Evolutionary conservation across 2,888 invertebrate genomes (phyloP).

Genomic region (Epirrhoe tristata): DNA sequence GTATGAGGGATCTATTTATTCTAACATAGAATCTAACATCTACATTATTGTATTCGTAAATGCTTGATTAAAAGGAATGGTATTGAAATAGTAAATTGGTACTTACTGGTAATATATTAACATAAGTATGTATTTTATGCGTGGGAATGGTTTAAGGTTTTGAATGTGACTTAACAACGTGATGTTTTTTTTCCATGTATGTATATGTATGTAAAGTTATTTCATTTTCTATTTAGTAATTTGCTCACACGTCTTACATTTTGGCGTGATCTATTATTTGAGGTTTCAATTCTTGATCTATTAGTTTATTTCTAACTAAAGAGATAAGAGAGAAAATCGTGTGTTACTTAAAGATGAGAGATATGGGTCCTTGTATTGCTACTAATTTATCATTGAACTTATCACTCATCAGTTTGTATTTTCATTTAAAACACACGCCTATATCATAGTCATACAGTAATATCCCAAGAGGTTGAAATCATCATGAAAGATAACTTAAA

Average conservation of each 20-base stretch:
- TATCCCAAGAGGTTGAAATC: slow-evolving; percentile 30
- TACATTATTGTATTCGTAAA: slow-evolving; percentile 61
- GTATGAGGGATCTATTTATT: slow-evolving; percentile 75
- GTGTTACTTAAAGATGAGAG: slow-evolving; percentile 26
- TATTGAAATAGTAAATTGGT: slow-evolving; percentile 53
- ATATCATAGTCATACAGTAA: slow-evolving; percentile 13
- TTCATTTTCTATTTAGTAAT: slow-evolving; percentile 31
- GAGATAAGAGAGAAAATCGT: slow-evolving; percentile 29
- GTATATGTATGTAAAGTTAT: slow-evolving; percentile 27
- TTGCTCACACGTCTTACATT: slow-evolving; percentile 82
- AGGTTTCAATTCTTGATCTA: too few relatives aligned
- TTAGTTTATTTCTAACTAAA: slow-evolving; percentile 39
- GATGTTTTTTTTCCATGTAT: slow-evolving; percentile 29
- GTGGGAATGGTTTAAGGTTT: slow-evolving; percentile 62
- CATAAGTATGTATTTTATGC: slow-evolving; percentile 48
- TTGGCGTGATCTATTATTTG: slow-evolving; percentile 71
- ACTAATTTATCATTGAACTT: slow-evolving; percentile 2
- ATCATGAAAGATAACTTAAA: slow-evolving; percentile 17
- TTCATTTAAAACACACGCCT: slow-evolving; percentile 29
- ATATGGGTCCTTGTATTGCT: slow-evolving; percentile 2
- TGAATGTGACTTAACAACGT: slow-evolving; percentile 37
- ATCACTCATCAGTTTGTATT: background rate
- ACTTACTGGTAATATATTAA: slow-evolving; percentile 62
- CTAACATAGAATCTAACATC: slow-evolving; percentile 76
- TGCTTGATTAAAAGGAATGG: slow-evolving; percentile 59